phyloP scores from a whole-genome alignment of 2,113 vertebrate species.

The Pseudorectes ferrugineus region DNA sequence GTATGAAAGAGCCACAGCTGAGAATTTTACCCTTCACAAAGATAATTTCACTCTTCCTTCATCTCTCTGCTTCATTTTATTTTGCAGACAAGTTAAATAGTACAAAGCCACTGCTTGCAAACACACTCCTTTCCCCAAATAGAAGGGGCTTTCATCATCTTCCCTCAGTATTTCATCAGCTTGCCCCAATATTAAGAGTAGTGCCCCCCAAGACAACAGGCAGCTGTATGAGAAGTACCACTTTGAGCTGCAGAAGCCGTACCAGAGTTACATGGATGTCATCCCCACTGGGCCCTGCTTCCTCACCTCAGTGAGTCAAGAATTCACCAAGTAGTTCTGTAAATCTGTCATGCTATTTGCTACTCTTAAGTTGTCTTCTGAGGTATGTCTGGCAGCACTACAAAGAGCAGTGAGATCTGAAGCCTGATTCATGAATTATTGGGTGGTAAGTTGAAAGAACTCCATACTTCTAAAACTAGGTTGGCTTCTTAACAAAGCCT shows the following conservation, averaged over 20 bases:
- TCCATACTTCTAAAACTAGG: neutral
- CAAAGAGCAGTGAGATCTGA: constrained; percentile 35
- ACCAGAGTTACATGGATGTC: neutral
- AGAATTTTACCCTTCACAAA: neutral
- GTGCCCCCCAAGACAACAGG: neutral
- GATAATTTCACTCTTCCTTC: neutral
- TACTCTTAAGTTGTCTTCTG: neutral
- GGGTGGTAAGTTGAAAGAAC: constrained; percentile 5
- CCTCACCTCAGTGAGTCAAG: neutral
- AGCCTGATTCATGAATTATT: constrained; percentile 39
- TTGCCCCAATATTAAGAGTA: neutral
- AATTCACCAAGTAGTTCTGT: neutral
- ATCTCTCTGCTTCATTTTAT: neutral
- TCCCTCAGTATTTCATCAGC: neutral
- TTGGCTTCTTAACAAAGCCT: neutral
- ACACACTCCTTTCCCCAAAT: neutral
- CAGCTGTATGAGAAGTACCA: neutral
- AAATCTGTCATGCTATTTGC: neutral
- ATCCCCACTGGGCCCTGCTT: rapidly evolving
- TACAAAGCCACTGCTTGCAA: neutral
- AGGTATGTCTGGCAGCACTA: constrained; percentile 23
- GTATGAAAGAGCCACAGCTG: neutral
- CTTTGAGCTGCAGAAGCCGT: neutral
- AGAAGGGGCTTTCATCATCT: neutral
- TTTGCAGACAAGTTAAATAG: neutral